These are phyloP conservation scores for Platalea minor DNA, from an alignment of 2,797 vertebrate genomes.

Conservation along the genomic window DNA sequence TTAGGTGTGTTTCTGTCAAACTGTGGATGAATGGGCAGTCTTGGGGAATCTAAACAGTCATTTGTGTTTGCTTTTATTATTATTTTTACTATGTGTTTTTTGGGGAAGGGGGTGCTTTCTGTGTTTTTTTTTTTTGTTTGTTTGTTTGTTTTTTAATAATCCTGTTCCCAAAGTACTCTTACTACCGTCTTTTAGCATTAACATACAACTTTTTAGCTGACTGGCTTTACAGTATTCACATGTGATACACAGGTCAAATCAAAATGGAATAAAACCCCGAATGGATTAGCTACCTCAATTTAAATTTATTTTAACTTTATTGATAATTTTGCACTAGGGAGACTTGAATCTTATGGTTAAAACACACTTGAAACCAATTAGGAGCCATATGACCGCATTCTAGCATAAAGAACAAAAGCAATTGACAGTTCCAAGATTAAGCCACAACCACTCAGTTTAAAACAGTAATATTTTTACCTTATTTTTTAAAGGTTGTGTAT, in stretches of 20 bases:
- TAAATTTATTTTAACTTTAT: slow-evolving; percentile 72
- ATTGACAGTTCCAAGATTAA: slow-evolving; percentile 60
- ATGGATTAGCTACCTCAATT: slow-evolving; percentile 65
- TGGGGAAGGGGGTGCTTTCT: not conserved
- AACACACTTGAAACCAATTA: slow-evolving; percentile 71
- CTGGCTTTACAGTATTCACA: slow-evolving; percentile 61
- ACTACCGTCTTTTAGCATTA: slow-evolving; percentile 52
- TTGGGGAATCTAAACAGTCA: not conserved
- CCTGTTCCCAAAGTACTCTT: slow-evolving; percentile 37
- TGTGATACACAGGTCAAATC: slow-evolving; percentile 52
- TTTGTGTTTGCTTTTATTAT: slow-evolving; percentile 15
- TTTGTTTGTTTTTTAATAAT: not conserved
- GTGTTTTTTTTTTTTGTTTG: not conserved
- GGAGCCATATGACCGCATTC: slow-evolving; percentile 62
- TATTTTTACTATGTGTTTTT: not conserved
- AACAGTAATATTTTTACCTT: slow-evolving; percentile 70
- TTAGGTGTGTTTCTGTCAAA: not conserved
- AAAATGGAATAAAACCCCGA: slow-evolving; percentile 66
- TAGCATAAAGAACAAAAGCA: slow-evolving; percentile 68
- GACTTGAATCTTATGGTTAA: slow-evolving; percentile 70
- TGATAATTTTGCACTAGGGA: slow-evolving; percentile 70
- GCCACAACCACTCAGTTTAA: slow-evolving; percentile 57
- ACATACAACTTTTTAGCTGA: slow-evolving; percentile 69
- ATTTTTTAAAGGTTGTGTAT: slow-evolving; percentile 71
- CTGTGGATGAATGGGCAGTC: not conserved